Base-by-base conservation (phyloP, 2,113 vertebrate genomes). In the Scalopus aquaticus region DNA sequence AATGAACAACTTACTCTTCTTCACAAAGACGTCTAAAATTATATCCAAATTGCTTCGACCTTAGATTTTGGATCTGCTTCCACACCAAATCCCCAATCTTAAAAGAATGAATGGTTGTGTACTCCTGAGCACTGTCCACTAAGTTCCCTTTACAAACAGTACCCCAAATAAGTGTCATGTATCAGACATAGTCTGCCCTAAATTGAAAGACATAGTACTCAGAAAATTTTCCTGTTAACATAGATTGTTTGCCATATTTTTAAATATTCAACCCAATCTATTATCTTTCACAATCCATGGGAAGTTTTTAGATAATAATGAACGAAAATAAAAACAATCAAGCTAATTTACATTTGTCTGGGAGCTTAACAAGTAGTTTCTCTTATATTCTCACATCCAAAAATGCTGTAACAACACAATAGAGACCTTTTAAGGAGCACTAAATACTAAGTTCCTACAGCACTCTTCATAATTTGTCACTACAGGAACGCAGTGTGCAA, bases 301-400 rank as follows among this genome's bases (percentile, higher is more conserved):
- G 3, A 74, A 87, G 67, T 30, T 72, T 91, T 73, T 60, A 86
- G n/a, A n/a, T 32, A 86, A 65, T 56, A 54, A 37, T 44, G 83
- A 95, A 80, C 56, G 89, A 9, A 44, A 92, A 90, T 65, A 79
- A 56, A 39, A 26, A 16, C 74, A 56, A 78, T 42, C 5, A 64
- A 86, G 51, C n/a, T 87, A 39, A 93, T 79, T 93, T 90, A 93
- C 79, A 93, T 77, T 70, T 88, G 49, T 35, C 62, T 69, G 35
- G 30, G 39, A 72, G 44, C 76, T 72, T 10, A 91, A 32, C 15
- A 73, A 46, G 9, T 83, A 83, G 37, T 80, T 37, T 74, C 58
- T 22, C n/a, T 85, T 82, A 62, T 5, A 80, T 60, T 62, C 60
- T 86, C 30, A 90, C 24, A 60, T 65, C 15, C 4, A 94, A 64